phyloP scores from a whole-genome alignment of 2,888 invertebrate genomes.

The Drosophila anomalata region DNA sequence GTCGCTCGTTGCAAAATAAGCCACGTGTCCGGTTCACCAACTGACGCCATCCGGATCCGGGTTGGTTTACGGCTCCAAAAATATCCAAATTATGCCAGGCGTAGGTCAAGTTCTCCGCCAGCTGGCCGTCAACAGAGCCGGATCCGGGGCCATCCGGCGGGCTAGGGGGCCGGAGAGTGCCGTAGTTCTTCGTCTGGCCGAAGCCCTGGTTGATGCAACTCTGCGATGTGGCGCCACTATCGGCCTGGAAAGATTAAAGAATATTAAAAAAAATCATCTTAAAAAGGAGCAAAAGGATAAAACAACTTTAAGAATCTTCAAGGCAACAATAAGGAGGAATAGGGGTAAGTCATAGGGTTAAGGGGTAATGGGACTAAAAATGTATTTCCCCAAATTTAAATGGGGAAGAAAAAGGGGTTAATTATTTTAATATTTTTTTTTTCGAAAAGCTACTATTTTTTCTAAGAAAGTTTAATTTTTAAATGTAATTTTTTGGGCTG shows the following conservation, averaged over 20 bases:
- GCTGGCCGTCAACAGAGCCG: conserved; percentile 31
- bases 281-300: background rate
- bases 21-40: conserved; percentile 85
- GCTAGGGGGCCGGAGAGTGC: conserved; percentile 65
- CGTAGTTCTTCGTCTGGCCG: conserved; percentile 79
- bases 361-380: no score
- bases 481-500: no score
- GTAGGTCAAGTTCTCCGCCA: conserved; percentile 86
- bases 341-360: no score
- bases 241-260: conserved; percentile 43
- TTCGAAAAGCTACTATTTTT: no score
- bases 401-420: no score
- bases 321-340: background rate
- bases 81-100: conserved; percentile 92
- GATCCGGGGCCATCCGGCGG: conserved; percentile 29
- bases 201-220: conserved; percentile 72
- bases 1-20: conserved; percentile 80
- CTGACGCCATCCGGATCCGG: conserved; percentile 82
- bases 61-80: conserved; percentile 87
- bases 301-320: background rate
- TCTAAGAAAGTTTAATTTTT: no score
- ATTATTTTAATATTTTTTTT: no score
- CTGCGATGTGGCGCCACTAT: conserved; percentile 60
- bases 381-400: no score
- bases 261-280: background rate